Evolutionary conservation across 2,888 invertebrate species (phyloP), one percentile per base, ranked within the genome.

Genomic region (Ceraclea dissimilis): DNA sequence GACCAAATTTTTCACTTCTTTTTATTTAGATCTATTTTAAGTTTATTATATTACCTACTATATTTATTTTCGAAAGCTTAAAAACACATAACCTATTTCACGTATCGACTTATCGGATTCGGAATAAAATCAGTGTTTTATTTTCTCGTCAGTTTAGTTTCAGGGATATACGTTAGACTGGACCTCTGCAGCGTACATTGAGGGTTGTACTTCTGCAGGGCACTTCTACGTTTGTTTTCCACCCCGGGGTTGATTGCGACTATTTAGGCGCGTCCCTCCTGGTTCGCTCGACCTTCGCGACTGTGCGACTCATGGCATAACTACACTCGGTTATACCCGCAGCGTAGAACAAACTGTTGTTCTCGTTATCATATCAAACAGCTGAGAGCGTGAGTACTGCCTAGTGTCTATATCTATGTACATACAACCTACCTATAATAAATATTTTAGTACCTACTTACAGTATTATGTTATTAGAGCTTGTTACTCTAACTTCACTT

Each of bases 301-400:
- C 61, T 61, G 61, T 56, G 58, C 26, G 54, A 48, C 26, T 52
- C 22, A 49, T 33, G 53, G 55, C 52, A 20, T 34, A 26, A 39
- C 39, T n/a, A 22, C 59, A 48, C 54, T 44, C 49, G 57, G 57
- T 61, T 61, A 57, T 59, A 61, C 52, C 57, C 13, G 47, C 47
- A 48, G 39, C 50, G 51, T 53, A 51, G 51, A 53, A 49, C 49
- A 33, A 49, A 47, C 51, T 58, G 51, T 57, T 55, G 39, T 39
- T 39, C 39, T 39, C 13, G 39, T 39, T 39, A 39, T 39, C 39
- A 39, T 16, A 60, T 57, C 54, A 43, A 53, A 50, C 56, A 59
- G 56, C 52, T 59, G 58, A 53, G 52, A 47, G 19, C 31, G 19
- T 49, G 26, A 22, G n/a, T 46, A 46, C 43, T 43, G 13, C 46